Evolutionary conservation across 2,113 vertebrate genomes (phyloP).

Genomic region (Tragelaphus imberbis): DNA sequence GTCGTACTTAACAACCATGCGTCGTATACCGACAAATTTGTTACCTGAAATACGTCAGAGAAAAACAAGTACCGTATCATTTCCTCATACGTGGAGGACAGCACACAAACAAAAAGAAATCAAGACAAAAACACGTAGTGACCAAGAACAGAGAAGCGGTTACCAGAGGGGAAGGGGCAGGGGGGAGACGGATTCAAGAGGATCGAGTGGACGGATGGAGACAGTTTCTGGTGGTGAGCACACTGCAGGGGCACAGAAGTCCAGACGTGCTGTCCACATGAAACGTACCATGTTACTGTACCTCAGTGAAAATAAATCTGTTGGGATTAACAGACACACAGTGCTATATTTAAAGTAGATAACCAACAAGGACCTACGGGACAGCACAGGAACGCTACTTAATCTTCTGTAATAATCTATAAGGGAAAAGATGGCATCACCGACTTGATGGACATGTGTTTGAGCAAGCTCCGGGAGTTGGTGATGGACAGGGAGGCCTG

Average conservation of each 20-base stretch:
- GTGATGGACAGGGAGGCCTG: background rate
- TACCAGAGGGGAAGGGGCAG: fast-evolving
- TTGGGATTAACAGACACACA: background rate
- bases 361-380: background rate
- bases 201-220: fast-evolving
- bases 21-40: background rate
- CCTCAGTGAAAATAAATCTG: background rate
- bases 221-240: background rate
- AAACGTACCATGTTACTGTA: background rate
- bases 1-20: fast-evolving
- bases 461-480: background rate
- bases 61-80: background rate
- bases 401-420: background rate
- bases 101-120: too few relatives aligned
- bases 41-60: background rate
- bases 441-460: background rate
- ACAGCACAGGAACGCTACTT: too few relatives aligned
- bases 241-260: background rate
- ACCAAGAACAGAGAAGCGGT: background rate
- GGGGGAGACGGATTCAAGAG: background rate
- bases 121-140: background rate
- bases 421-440: background rate
- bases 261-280: background rate
- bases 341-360: background rate
- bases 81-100: background rate